A percentile compares a stretch with the other conserved stretches of the same genome.
These are phyloP conservation scores for Stomorhina lunata DNA, from an alignment of 2,888 invertebrate species.

Conservation along the genomic window DNA sequence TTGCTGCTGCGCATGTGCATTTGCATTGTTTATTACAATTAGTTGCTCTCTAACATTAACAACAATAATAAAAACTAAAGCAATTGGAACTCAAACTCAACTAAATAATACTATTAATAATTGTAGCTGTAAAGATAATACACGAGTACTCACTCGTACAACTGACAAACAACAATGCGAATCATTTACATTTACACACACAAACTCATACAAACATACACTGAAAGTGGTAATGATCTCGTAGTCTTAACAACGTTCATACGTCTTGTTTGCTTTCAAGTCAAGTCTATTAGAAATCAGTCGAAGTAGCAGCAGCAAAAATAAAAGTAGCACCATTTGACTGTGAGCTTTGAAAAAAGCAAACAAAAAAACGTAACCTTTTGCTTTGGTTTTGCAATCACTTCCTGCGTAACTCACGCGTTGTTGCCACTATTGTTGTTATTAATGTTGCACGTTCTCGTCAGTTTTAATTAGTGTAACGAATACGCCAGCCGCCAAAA, in stretches of 20 bases:
- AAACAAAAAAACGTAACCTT: no score
- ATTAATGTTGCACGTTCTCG: conserved; percentile 67
- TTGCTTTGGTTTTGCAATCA: conserved; percentile 62
- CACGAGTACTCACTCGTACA: conserved; percentile 25
- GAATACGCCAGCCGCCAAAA: conserved; percentile 42
- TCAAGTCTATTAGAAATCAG: conserved; percentile 43
- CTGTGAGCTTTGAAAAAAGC: conserved; percentile 7
- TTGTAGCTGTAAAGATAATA: conserved; percentile 35
- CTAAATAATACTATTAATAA: conserved; percentile 36
- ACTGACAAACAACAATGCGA: conserved; percentile 53
- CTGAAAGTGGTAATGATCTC: conserved; percentile 62
- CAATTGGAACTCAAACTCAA: conserved; percentile 27
- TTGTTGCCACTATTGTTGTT: conserved; percentile 64
- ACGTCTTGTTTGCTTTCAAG: conserved; percentile 20
- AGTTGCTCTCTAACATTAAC: conserved; percentile 46
- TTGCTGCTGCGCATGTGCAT: conserved; percentile 58
- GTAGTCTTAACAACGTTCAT: conserved; percentile 43
- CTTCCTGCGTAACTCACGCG: conserved; percentile 66
- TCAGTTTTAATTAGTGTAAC: conserved; percentile 66
- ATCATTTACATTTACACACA: conserved; percentile 34
- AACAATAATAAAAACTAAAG: conserved; percentile 69
- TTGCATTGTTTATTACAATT: conserved; percentile 53
- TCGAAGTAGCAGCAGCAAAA: background rate
- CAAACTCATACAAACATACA: background rate
- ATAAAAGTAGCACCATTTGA: background rate